phyloP scores from a whole-genome alignment of 2,888 invertebrate species.

The Theretra japonica region DNA sequence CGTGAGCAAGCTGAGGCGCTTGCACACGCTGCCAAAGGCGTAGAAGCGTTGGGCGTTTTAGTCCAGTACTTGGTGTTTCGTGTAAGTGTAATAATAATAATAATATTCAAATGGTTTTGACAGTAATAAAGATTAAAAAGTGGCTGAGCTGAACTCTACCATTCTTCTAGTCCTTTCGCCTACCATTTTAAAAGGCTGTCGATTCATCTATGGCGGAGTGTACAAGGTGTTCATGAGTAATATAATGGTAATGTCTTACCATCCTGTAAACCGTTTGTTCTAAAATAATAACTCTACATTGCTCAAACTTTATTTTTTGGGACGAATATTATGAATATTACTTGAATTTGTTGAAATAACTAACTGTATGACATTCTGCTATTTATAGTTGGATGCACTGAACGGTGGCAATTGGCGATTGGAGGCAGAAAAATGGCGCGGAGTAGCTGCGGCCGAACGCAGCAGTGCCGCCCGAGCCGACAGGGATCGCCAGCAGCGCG shows the following conservation, averaged over 20 bases:
- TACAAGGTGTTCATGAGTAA: no score
- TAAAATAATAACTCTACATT: no score
- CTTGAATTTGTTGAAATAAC: no score
- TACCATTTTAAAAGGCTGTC: no score
- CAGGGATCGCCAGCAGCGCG: constrained; percentile 75
- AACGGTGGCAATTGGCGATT: constrained; percentile 77
- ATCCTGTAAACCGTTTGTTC: no score
- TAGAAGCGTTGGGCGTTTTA: constrained; percentile 93
- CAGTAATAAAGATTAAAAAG: no score
- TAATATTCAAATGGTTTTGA: neutral
- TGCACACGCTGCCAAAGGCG: constrained; percentile 86
- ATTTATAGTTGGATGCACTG: constrained; percentile 76
- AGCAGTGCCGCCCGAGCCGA: constrained; percentile 77
- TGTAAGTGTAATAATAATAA: constrained; percentile 82
- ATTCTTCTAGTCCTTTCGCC: no score
- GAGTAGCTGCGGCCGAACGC: constrained; percentile 76
- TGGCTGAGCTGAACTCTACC: no score
- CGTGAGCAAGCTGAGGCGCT: constrained; percentile 71
- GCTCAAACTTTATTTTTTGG: no score
- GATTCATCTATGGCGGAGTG: no score
- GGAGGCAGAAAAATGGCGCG: constrained; percentile 80
- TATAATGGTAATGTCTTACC: no score
- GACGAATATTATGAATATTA: no score
- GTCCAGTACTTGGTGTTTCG: constrained; percentile 93
- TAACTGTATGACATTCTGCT: constrained; percentile 20